A percentile compares a stretch with the other conserved stretches of the same genome.
Conservation (phyloP, 2,888 invertebrate species). For the Polyploca ridens region DNA sequence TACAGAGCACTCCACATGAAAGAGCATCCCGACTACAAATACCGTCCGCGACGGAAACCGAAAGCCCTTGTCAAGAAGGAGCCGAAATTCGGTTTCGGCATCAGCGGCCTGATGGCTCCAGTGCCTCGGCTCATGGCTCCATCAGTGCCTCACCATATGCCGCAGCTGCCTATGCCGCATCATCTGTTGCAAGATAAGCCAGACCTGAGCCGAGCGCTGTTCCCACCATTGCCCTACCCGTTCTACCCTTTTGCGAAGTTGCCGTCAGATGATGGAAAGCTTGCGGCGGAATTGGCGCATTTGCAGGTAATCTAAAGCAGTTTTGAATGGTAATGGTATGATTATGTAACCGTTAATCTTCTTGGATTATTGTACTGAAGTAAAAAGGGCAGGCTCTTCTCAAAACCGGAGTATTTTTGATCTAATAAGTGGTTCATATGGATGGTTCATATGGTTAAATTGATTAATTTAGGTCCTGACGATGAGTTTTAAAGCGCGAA, state of each 20-base stretch:
- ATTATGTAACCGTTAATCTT: too few relatives aligned
- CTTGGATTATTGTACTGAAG: too few relatives aligned
- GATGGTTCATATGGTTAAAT: too few relatives aligned
- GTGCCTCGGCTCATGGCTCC: slow-evolving; percentile 78
- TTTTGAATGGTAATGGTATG: slow-evolving; percentile 2
- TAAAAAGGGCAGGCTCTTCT: too few relatives aligned
- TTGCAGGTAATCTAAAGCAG: slow-evolving; percentile 70
- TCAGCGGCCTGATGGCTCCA: slow-evolving; percentile 86
- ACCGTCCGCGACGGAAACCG: slow-evolving; percentile 93
- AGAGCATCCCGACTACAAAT: slow-evolving; percentile 97
- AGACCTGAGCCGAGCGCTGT: slow-evolving; percentile 87
- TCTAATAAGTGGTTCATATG: too few relatives aligned
- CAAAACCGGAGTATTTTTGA: background rate
- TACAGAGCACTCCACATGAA: slow-evolving; percentile 96
- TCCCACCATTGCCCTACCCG: slow-evolving; percentile 89
- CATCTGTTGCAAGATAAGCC: slow-evolving; percentile 85
- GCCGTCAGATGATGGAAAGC: slow-evolving; percentile 80
- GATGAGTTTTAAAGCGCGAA: too few relatives aligned
- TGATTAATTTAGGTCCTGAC: too few relatives aligned
- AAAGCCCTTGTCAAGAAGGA: slow-evolving; percentile 93
- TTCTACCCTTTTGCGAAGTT: slow-evolving; percentile 88
- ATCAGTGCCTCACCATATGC: slow-evolving; percentile 73
- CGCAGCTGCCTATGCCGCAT: slow-evolving; percentile 75
- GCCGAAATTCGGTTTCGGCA: slow-evolving; percentile 89
- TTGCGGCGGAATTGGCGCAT: slow-evolving; percentile 89